A percentile compares a stretch with the other conserved stretches of the same genome.
Conservation (phyloP, 2,797 vertebrate species). For the Channa striata region DNA sequence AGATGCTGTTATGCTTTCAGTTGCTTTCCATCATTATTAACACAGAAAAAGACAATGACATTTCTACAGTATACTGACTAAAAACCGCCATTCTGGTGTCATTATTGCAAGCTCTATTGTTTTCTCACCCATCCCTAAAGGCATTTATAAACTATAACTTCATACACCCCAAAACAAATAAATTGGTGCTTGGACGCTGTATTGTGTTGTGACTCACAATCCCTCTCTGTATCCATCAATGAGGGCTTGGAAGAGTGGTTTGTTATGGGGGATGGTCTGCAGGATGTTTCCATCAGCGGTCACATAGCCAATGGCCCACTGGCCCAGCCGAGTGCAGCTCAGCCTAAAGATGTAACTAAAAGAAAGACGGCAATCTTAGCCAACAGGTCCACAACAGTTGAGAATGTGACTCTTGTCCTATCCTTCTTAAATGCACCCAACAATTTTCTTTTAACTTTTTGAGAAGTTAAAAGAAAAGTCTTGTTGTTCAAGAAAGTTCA, state of each 20-base stretch:
- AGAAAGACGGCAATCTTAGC: neutral
- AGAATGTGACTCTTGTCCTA: neutral
- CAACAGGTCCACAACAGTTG: neutral
- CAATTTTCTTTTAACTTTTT: neutral
- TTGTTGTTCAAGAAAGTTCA: no score
- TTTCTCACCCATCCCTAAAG: neutral
- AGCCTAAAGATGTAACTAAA: conserved; percentile 96
- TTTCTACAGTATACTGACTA: neutral
- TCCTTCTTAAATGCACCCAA: neutral
- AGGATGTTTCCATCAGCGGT: conserved; percentile 98
- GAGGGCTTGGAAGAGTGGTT: conserved; percentile 98
- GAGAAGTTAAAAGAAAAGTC: no score
- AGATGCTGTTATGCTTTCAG: no score
- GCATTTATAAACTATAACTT: neutral
- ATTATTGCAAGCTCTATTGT: neutral
- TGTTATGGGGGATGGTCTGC: conserved; percentile 99
- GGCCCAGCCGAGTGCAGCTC: conserved; percentile 97
- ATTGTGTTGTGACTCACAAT: conserved; percentile 90
- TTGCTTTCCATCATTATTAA: neutral
- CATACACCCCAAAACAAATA: neutral
- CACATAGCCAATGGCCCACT: conserved; percentile 99
- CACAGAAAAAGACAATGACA: neutral
- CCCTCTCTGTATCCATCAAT: conserved; percentile 99
- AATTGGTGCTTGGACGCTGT: conserved; percentile 12
- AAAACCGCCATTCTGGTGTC: neutral